Percentiles rank a stretch among this genome's conserved stretches.
phyloP scores from a whole-genome alignment of 2,113 vertebrate genomes.

The Lates calcarifer region DNA sequence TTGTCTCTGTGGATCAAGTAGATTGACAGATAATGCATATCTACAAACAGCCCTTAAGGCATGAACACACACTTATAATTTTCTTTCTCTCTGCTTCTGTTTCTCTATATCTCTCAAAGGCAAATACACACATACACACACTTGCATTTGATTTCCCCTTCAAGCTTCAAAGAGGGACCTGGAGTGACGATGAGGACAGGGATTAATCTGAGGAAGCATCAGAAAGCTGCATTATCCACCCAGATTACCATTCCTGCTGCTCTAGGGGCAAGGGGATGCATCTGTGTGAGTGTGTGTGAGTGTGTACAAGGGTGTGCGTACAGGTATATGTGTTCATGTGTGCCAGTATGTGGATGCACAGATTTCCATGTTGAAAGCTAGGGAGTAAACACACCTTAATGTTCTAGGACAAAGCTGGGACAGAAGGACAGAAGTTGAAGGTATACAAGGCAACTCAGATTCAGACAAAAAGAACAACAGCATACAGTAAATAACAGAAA shows the following conservation, averaged over 20 bases:
- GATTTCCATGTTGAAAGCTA: slow-evolving; percentile 15
- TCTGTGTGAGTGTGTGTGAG: slow-evolving; percentile 14
- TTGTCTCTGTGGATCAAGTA: slow-evolving; percentile 55
- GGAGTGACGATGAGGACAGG: slow-evolving; percentile 56
- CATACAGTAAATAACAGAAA: not conserved
- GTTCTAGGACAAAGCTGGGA: slow-evolving; percentile 38
- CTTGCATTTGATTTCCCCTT: slow-evolving; percentile 55
- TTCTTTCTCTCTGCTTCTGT: slow-evolving; percentile 39
- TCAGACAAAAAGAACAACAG: not conserved
- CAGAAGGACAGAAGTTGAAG: slow-evolving; percentile 24
- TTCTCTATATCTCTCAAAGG: slow-evolving; percentile 40
- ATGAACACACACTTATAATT: slow-evolving; percentile 41
- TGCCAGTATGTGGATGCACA: slow-evolving; percentile 13
- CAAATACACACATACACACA: slow-evolving; percentile 36
- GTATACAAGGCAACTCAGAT: slow-evolving; percentile 30
- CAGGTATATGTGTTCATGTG: slow-evolving; percentile 23
- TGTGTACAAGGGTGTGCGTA: not conserved
- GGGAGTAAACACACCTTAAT: slow-evolving; percentile 36
- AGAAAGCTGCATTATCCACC: slow-evolving; percentile 60
- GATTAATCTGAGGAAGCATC: slow-evolving; percentile 62
- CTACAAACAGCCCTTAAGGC: slow-evolving; percentile 54
- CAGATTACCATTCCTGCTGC: slow-evolving; percentile 65
- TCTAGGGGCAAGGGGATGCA: slow-evolving; percentile 46
- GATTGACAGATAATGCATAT: slow-evolving; percentile 62
- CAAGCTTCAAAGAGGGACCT: slow-evolving; percentile 62